These are phyloP conservation scores for Aythya fuligula DNA, from an alignment of 2,797 vertebrate genomes.

Conservation along the genomic window DNA sequence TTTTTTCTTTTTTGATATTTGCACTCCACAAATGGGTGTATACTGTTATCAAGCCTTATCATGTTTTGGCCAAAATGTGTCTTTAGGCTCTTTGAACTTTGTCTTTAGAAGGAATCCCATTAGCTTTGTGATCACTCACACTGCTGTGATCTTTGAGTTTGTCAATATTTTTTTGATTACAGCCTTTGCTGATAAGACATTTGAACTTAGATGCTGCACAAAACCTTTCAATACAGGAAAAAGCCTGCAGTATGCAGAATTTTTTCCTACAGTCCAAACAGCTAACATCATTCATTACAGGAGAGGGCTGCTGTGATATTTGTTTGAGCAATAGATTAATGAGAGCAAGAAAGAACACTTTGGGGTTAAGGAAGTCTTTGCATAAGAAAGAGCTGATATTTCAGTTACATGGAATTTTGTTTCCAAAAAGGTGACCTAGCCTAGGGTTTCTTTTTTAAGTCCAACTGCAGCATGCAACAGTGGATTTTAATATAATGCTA, in stretches of 20 bases:
- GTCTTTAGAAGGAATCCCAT: slow-evolving; percentile 16
- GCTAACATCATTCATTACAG: not conserved
- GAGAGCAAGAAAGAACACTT: not conserved
- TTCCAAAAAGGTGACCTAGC: not conserved
- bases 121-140: slow-evolving; percentile 5
- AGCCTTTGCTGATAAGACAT: not conserved
- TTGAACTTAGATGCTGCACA: slow-evolving; percentile 4
- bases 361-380: not conserved
- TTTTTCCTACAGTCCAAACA: not conserved
- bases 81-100: slow-evolving; percentile 22
- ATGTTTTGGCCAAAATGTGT: not conserved
- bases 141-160: slow-evolving; percentile 18
- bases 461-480: not conserved
- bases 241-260: not conserved
- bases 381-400: not conserved
- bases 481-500: not conserved
- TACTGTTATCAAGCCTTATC: not conserved
- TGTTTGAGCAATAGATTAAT: not conserved
- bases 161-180: slow-evolving; percentile 46
- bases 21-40: fast-evolving
- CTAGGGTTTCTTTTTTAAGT: not conserved
- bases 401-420: not conserved
- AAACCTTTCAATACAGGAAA: not conserved
- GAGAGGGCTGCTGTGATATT: not conserved
- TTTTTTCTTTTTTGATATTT: not conserved